Base-by-base conservation (phyloP, 35 echinoderm and acorn worm genomes). In the Ophioderma brevispina region DNA sequence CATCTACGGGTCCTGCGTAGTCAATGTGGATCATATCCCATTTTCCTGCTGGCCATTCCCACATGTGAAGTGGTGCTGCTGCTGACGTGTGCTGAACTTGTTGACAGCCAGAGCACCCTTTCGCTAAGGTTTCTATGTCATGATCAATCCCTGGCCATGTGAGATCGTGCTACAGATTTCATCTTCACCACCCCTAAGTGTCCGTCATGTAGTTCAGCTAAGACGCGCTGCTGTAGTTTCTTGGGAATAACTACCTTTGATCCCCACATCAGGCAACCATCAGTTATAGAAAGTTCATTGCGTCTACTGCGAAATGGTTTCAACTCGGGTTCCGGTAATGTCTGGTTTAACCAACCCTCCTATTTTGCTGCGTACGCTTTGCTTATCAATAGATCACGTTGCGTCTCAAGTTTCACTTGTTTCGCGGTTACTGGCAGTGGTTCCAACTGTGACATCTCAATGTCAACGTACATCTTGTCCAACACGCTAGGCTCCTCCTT, bases 1-100 rank as follows among this genome's bases (percentile, higher is more conserved):
- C 83, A 25, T 37, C 40, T 37, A 88, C 82, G 13, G 89, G 86
- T 42, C 89, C 94, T 1, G 89, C 85, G 79, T 89, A 94, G 59
- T 96, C 89, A 38, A 88, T 77, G 39, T 90, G 94, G 21, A 96
- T 86, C 37, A 85, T 37, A n/a, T 55, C 28, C 87, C 94, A 96
- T 14, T 83, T 78, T 38, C n/a, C 49, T 30, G 42, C 80, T 13
- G 88, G 87, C 82, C 83, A 96, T 35, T 85, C 49, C 95, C 91
- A 97, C 13, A 81, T 55, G 33, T 96, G 59, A 6, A 89, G 33
- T 13, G 90, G 82, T 81, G 95, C 82, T 55, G 39, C 31, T 35
- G 64, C 70, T 4, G 78, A 90, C 19, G 33, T 37, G 30, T 92
- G 55, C 18, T 84, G 84, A 23, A 39, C 79, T 32, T 77, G 4